Evolutionary conservation across 2,797 vertebrate genomes (phyloP), one percentile per base, ranked within the genome.

Genomic region (Darevskia mixta): DNA sequence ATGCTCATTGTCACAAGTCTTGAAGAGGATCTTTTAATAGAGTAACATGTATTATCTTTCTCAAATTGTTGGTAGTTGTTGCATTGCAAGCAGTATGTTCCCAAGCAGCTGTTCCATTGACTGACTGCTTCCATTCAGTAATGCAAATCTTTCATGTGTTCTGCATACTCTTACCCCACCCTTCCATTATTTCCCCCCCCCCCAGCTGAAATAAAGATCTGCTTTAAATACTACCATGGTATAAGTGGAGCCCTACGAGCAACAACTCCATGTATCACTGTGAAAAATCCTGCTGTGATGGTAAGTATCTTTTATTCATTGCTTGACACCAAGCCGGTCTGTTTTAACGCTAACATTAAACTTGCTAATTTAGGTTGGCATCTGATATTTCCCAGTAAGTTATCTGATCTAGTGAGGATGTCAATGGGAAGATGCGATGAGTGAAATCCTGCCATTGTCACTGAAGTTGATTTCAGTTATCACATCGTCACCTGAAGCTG

Each of bases 141-240:
- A 61, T 93, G 49, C 13, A 75, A 38, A 67, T 85, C 35, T 41
- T n/a, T 5, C 25, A 89, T 84, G 61, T 66, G 20, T 71, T 91
- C 87, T 66, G 88, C 55, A 32, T 1, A 49, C 49, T 49, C 49
- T 89, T 75, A 58, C 95, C 92, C 94, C 32, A 15, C 1, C 8
- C 17, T 41, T 43, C 43, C 73, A 86, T 93, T 90, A 1, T 81
- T 95, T 93, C 29, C 49, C 49, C 49, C 11, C 11, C 95, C 49
- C 11, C 11, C 95, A 99, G 99, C 98, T 87, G 99, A 99, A 97
- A 99, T 99, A 90, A 99, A 98, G 96, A 98, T 99, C 96, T 99
- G 98, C 93, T 99, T 99, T 93, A 99, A 99, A 92, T 99, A 99
- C 92, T 99, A 99, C 94, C 98, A 99, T 87, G 99, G 99, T 85